Evolutionary conservation across 2,113 vertebrate species (phyloP), one percentile per base, ranked within the genome.

Genomic region (Carettochelys insculpta): DNA sequence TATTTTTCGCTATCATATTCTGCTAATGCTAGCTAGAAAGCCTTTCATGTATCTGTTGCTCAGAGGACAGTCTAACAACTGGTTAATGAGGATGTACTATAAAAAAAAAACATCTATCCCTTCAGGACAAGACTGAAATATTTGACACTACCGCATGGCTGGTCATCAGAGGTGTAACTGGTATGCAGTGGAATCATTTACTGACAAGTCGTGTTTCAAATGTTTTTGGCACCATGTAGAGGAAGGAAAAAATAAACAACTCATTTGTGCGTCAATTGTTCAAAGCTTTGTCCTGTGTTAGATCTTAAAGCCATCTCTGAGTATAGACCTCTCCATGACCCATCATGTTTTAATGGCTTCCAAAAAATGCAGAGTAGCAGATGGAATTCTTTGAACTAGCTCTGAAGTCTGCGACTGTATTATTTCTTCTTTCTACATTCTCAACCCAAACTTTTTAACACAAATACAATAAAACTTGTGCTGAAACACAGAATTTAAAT

Each of bases 251-350:
- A 83, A 86, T 76, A 92, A 89, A 85, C 58, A 77, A 97, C 96
- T 98, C 97, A 97, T 98, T 94, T 96, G 92, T 92, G 93, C 93
- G 96, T 92, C 87, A 82, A 90, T 95, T 95, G 96, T 94, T 97
- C 97, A 97, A 97, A 97, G 93, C 84, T 20, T 76, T 84, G n/a
- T 85, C 92, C 94, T 10, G 45, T 13, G 45, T 94, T n/a, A 86
- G 20, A 48, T 77, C 51, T 71, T 82, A 94, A 93, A 88, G 22
- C 43, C 93, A 78, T 7, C 13, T 78, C 29, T 51, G 20, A 89
- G 27, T 6, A 19, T 76, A 81, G 78, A 29, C 85, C 51, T 19
- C 50, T 51, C 79, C 22, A 34, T 24, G 71, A 90, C 14, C 10
- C 56, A 88, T 41, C 82, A 53, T 16, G 92, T 77, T 84, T 88